Percentiles rank a stretch among this genome's conserved stretches.
These are phyloP conservation scores for Prietella phreatophila DNA, from an alignment of 2,113 vertebrate species.

Conservation along the genomic window DNA sequence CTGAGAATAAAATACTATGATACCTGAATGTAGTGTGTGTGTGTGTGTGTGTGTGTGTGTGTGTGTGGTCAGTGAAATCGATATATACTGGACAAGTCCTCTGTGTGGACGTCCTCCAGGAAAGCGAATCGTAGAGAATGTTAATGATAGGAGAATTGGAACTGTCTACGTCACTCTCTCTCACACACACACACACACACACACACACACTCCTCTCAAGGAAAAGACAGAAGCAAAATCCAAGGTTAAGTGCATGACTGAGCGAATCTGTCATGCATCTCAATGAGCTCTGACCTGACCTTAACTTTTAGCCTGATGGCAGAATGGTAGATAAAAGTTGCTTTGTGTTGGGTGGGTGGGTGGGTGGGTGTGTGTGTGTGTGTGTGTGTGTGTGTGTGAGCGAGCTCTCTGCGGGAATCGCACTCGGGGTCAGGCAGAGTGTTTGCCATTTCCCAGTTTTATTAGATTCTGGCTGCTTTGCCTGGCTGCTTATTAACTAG, in stretches of 20 bases:
- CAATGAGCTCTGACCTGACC: constrained; percentile 64
- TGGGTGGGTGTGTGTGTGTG: constrained; percentile 7
- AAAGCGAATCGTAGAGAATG: constrained; percentile 65
- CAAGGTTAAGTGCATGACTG: constrained; percentile 69
- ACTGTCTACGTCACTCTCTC: constrained; percentile 43
- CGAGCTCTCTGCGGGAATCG: background rate
- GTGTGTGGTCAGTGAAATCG: constrained; percentile 30
- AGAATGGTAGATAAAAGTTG: constrained; percentile 24
- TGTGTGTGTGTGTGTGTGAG: background rate
- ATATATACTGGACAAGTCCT: constrained; percentile 42
- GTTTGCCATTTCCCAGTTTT: constrained; percentile 50
- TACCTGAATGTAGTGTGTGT: background rate
- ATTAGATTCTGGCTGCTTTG: constrained; percentile 57
- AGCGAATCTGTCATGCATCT: constrained; percentile 62
- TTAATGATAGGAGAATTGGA: constrained; percentile 62
- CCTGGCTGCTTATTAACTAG: constrained; percentile 42
- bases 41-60: constrained; percentile 33
- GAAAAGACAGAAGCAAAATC: constrained; percentile 51
- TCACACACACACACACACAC: constrained; percentile 18
- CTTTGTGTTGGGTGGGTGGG: constrained; percentile 15
- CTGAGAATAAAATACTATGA: background rate
- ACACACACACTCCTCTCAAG: constrained; percentile 27
- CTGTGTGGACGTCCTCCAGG: constrained; percentile 65
- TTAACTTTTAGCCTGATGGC: constrained; percentile 45
- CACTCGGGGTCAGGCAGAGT: constrained; percentile 47